phyloP scores from a whole-genome alignment of 2,888 invertebrate species.

The Zygaena filipendulae region DNA sequence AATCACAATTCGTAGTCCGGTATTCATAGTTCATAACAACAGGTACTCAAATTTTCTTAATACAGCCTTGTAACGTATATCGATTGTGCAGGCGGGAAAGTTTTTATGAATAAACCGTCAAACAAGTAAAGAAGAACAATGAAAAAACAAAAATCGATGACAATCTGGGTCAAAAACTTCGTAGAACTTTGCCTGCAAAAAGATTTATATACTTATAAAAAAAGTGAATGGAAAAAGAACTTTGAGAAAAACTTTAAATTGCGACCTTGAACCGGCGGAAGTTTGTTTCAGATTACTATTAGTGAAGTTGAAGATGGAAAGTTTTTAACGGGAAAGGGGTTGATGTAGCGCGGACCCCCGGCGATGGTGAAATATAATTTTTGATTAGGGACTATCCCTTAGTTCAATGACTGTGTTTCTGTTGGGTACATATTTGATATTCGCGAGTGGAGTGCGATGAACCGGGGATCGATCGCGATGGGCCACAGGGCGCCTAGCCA shows the following conservation, averaged over 20 bases:
- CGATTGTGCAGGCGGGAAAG: conserved; percentile 61
- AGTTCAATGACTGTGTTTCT: conserved; percentile 23
- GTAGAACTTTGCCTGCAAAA: conserved; percentile 63
- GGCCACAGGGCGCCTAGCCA: conserved; percentile 29
- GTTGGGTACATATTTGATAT: conserved; percentile 32
- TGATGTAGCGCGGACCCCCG: conserved; percentile 35
- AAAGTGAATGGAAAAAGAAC: conserved; percentile 63
- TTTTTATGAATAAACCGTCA: conserved; percentile 70
- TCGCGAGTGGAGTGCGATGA: conserved; percentile 42
- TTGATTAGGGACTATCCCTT: conserved; percentile 28
- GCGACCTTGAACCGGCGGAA: conserved; percentile 67
- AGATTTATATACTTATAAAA: conserved; percentile 70
- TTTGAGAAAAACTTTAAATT: conserved; percentile 71
- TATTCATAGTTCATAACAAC: too few species aligned
- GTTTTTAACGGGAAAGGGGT: conserved; percentile 55
- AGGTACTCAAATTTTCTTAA: too few species aligned
- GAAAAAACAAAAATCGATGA: conserved; percentile 71
- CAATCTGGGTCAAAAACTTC: conserved; percentile 70
- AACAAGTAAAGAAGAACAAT: conserved; percentile 70
- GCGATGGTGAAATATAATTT: conserved; percentile 36
- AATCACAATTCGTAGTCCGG: too few species aligned
- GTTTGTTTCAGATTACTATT: conserved; percentile 67
- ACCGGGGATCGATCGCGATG: conserved; percentile 45
- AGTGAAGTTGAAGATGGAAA: conserved; percentile 50
- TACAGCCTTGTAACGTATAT: too few species aligned